These are phyloP conservation scores for Okamejei kenojei DNA, from an alignment of 2,797 vertebrate species.

Conservation along the genomic window DNA sequence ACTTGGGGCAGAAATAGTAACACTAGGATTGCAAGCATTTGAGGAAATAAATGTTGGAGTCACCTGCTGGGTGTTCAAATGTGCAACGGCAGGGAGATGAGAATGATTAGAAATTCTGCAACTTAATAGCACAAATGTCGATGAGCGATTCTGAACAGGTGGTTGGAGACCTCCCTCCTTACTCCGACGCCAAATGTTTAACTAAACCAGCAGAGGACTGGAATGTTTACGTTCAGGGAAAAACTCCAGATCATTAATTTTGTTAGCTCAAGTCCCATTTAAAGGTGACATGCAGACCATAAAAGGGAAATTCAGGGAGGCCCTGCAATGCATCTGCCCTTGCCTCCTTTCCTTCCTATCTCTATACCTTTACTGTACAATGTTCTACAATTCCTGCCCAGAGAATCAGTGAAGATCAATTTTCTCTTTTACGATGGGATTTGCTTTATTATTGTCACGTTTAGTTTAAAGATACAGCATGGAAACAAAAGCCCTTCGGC, in stretches of 20 bases:
- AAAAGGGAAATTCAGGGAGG: constrained; percentile 21
- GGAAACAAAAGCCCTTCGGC: too few species aligned
- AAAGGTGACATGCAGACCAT: constrained; percentile 27
- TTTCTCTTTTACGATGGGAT: background rate
- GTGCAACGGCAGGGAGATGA: background rate
- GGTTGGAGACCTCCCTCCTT: background rate
- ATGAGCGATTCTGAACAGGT: background rate
- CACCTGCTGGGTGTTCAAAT: background rate
- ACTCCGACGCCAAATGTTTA: constrained; percentile 6
- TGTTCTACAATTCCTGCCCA: background rate
- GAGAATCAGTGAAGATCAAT: background rate
- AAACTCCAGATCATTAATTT: constrained; percentile 27
- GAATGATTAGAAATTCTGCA: background rate
- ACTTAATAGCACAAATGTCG: background rate
- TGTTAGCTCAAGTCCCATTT: background rate
- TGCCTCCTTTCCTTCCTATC: background rate
- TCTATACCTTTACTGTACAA: background rate
- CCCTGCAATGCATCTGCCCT: background rate
- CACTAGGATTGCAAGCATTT: background rate
- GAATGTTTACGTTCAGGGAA: constrained; percentile 24
- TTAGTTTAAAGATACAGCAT: too few species aligned
- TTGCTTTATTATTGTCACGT: too few species aligned
- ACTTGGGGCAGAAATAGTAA: too few species aligned
- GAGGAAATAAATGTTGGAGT: background rate
- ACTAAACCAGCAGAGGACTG: background rate